A percentile compares a stretch with the other conserved stretches of the same genome.
Conservation (phyloP, 2,797 vertebrate species). For the Kryptopterus vitreolus region DNA sequence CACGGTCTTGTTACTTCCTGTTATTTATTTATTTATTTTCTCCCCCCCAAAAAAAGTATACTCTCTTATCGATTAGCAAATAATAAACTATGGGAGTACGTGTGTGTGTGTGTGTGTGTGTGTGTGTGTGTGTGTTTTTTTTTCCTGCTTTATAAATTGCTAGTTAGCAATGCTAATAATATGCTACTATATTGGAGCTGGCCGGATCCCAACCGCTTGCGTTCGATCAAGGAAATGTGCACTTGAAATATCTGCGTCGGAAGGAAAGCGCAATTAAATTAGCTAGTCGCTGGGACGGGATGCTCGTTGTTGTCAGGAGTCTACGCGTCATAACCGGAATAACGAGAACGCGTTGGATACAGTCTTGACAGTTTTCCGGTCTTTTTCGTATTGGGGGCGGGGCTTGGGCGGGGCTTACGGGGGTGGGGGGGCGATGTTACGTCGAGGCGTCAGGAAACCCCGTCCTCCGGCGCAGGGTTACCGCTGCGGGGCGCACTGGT, state of each 20-base stretch:
- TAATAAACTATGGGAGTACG: background rate
- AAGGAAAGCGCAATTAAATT: no score
- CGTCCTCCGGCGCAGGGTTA: background rate
- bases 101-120: no score
- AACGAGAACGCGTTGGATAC: conserved; percentile 9
- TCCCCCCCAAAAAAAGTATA: conserved; percentile 12
- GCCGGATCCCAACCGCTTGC: background rate
- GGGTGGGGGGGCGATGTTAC: conserved; percentile 60
- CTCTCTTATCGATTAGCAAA: conserved; percentile 5
- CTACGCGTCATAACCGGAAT: background rate
- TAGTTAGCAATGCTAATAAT: conserved; percentile 20
- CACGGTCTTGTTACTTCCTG: conserved; percentile 70
- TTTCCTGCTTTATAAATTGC: conserved; percentile 22
- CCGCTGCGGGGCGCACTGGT: conserved; percentile 26
- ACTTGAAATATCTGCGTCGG: background rate
- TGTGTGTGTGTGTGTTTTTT: no score
- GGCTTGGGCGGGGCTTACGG: conserved; percentile 81
- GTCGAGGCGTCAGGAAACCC: conserved; percentile 45
- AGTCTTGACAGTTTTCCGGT: conserved; percentile 79
- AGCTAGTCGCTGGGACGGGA: background rate
- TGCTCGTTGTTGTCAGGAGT: background rate
- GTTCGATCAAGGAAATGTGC: background rate
- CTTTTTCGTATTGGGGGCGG: conserved; percentile 66
- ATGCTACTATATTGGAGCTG: conserved; percentile 7
- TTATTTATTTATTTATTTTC: background rate